Conservation (phyloP, 2,888 invertebrate genomes). For the Polyommatus icarus region DNA sequence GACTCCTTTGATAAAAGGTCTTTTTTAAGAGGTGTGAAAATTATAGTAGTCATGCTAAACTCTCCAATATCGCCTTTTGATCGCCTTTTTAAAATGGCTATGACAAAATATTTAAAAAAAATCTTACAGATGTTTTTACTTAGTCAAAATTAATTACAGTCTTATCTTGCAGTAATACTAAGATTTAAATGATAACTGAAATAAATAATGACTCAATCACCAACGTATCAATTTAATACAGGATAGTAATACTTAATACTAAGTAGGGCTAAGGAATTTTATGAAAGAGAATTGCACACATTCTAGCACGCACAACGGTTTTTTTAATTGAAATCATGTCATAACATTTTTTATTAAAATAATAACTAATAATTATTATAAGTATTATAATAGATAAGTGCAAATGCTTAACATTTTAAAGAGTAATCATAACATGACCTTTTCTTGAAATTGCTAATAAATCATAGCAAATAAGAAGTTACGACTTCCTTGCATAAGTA, state of each 20-base stretch:
- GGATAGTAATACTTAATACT: neutral
- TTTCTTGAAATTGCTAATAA: neutral
- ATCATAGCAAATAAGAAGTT: neutral
- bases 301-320: conserved; percentile 12
- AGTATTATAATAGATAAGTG: neutral
- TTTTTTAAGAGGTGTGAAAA: no score
- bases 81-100: no score
- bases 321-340: conserved; percentile 15
- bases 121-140: neutral
- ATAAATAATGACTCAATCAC: conserved; percentile 23
- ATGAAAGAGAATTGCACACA: conserved; percentile 25
- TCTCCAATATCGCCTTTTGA: no score
- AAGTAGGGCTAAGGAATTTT: conserved; percentile 10
- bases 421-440: neutral
- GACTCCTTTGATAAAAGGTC: no score
- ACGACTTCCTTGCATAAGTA: neutral
- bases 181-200: neutral
- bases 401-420: neutral
- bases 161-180: neutral
- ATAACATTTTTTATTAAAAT: conserved; percentile 8
- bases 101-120: no score
- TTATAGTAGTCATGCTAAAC: no score
- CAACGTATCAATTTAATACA: neutral
- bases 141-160: neutral
- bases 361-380: neutral